Evolutionary conservation across 1,140 invertebrate species (phyloP), one percentile per base, ranked within the genome.

Genomic region (Pemphigus obesinymphae): DNA sequence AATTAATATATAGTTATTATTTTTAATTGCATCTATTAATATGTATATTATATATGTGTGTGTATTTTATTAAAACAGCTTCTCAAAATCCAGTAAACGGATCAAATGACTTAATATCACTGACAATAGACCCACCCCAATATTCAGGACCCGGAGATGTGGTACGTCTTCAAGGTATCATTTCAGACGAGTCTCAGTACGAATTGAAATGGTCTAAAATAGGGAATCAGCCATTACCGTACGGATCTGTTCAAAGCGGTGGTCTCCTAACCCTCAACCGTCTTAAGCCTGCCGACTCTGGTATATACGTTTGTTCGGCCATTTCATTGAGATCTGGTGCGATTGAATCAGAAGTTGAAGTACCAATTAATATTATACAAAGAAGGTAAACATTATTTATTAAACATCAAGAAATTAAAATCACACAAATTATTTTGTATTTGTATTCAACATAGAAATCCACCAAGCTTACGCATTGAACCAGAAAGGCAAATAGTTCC

Each of bases 281-380:
- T 83, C 90, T 93, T 0, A 88, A 87, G 6, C 88, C 88, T 8
- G 89, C 89, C 17, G 93, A 97, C 85, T 90, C 91, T 34, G 96
- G 96, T 0, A 87, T 90, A 15, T 98, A 98, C 86, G 88, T 94
- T 6, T 98, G 97, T 86, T 92, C 90, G 5, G 90, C 91, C 0
- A 90, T 75, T 29, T 83, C 80, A 23, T 29, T 40, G 10, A 34
- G 48, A 11, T 82, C 72, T 20, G 66, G 55, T 50, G 58, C 81
- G 17, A 80, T 84, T 26, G 70, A 75, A 68, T 61, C 73, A 8
- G 70, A 78, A 82, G 20, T 66, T 0, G 26, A 78, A 68, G 82
- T 50, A 23, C 17, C 58, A 23, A 43, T 82, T 1, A 78, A 78
- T 37, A 34, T 82, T 34, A 34, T 43, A 17, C 70, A 73, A 34